A percentile compares a stretch with the other conserved stretches of the same genome.
phyloP scores from a whole-genome alignment of 2,888 invertebrate genomes.

The Chloromyia formosa region DNA sequence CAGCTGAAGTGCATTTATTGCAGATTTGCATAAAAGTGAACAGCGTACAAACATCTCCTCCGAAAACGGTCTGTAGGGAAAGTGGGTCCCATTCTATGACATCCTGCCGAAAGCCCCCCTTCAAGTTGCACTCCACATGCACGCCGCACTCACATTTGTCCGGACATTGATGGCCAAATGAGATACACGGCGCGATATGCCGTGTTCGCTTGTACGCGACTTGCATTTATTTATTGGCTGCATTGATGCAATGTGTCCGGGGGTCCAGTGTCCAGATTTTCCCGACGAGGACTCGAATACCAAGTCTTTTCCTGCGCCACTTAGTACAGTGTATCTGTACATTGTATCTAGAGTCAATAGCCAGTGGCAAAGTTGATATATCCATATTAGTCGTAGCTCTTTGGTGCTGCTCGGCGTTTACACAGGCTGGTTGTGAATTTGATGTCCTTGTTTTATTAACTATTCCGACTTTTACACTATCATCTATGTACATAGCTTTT shows the following conservation, averaged over 20 bases:
- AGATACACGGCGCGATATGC: slow-evolving; percentile 61
- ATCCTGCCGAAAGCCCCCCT: slow-evolving; percentile 26
- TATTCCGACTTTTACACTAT: too few species aligned
- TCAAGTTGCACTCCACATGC: slow-evolving; percentile 47
- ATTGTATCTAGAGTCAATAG: slow-evolving; percentile 17
- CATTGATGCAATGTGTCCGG: slow-evolving; percentile 49
- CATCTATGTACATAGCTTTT: too few species aligned
- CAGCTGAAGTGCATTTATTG: slow-evolving; percentile 49
- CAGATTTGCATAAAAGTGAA: slow-evolving; percentile 49
- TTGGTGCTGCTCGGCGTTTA: background rate
- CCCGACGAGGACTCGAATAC: slow-evolving; percentile 11
- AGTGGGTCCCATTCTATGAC: slow-evolving; percentile 12
- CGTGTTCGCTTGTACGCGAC: slow-evolving; percentile 50
- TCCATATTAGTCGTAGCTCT: slow-evolving; percentile 1
- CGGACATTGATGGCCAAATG: slow-evolving; percentile 63
- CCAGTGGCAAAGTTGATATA: slow-evolving; percentile 24
- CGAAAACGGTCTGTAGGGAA: slow-evolving; percentile 41
- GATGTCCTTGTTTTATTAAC: too few species aligned
- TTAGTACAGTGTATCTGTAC: background rate
- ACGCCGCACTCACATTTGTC: slow-evolving; percentile 60
- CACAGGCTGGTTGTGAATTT: slow-evolving; percentile 7
- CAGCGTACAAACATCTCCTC: slow-evolving; percentile 13
- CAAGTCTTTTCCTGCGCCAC: slow-evolving; percentile 1
- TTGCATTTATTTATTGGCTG: slow-evolving; percentile 51
- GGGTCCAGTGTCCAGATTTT: slow-evolving; percentile 44